phyloP scores from a whole-genome alignment of 1,140 invertebrate genomes.

The Neelides sp. region DNA sequence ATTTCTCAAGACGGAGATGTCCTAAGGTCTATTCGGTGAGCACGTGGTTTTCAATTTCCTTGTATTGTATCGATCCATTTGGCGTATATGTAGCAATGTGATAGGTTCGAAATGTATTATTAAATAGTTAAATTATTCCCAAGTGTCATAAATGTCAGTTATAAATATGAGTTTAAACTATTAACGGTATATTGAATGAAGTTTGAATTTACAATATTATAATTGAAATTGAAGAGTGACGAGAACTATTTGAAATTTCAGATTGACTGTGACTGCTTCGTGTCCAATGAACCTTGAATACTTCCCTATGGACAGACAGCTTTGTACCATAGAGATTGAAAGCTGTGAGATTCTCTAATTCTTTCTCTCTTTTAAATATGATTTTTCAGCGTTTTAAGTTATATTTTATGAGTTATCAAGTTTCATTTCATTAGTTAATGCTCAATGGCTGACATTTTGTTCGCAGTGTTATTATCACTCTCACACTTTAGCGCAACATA shows the following conservation, averaged over 20 bases:
- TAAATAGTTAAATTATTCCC: no score
- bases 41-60: conserved; percentile 32
- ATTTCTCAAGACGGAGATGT: conserved; percentile 89
- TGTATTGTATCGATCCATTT: neutral
- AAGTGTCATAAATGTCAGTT: no score
- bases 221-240: no score
- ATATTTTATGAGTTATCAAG: no score
- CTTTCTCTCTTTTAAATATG: neutral
- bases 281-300: conserved; percentile 96
- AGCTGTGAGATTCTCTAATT: conserved; percentile 41
- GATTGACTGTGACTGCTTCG: conserved; percentile 91
- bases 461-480: conserved; percentile 17
- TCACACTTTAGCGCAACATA: no score
- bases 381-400: neutral
- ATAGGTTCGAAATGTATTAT: no score
- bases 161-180: no score
- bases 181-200: no score
- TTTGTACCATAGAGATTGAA: conserved; percentile 94
- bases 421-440: no score
- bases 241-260: conserved; percentile 44
- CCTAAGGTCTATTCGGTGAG: conserved; percentile 88
- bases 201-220: no score
- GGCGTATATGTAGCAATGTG: no score
- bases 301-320: conserved; percentile 93
- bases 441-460: conserved; percentile 5